These are phyloP conservation scores for Hipparchia sbordonii DNA, from an alignment of 2,888 invertebrate species.

Conservation along the genomic window DNA sequence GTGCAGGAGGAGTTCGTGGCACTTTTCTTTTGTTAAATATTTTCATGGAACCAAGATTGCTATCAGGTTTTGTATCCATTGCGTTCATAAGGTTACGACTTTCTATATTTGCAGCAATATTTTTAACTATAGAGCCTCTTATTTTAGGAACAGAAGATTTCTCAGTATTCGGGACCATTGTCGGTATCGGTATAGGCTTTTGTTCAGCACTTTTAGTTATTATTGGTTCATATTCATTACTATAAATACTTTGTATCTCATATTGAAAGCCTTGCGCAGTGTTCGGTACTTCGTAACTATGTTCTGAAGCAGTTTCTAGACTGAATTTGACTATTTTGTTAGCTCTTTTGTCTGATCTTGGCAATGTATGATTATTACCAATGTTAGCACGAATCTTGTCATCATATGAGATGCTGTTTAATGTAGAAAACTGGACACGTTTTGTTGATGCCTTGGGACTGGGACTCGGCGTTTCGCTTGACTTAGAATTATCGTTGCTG, in stretches of 20 bases:
- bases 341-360: conserved; percentile 72
- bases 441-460: conserved; percentile 79
- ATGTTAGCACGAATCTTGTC: conserved; percentile 67
- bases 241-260: conserved; percentile 86
- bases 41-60: conserved; percentile 69
- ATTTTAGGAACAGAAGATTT: conserved; percentile 68
- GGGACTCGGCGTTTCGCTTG: conserved; percentile 75
- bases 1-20: conserved; percentile 86
- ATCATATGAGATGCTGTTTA: conserved; percentile 83
- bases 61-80: conserved; percentile 79
- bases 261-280: conserved; percentile 79
- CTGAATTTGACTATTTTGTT: conserved; percentile 81
- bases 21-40: conserved; percentile 82
- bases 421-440: conserved; percentile 85
- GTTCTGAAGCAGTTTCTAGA: conserved; percentile 78
- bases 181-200: conserved; percentile 63
- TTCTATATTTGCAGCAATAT: conserved; percentile 77
- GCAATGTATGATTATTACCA: conserved; percentile 64
- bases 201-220: conserved; percentile 75
- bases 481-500: conserved; percentile 76
- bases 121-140: conserved; percentile 79
- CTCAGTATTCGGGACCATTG: conserved; percentile 56
- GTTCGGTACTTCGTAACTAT: conserved; percentile 85
- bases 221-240: conserved; percentile 89
- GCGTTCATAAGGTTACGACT: conserved; percentile 65